Conservation (phyloP, 2,113 vertebrate genomes). For the Cettia cetti region DNA sequence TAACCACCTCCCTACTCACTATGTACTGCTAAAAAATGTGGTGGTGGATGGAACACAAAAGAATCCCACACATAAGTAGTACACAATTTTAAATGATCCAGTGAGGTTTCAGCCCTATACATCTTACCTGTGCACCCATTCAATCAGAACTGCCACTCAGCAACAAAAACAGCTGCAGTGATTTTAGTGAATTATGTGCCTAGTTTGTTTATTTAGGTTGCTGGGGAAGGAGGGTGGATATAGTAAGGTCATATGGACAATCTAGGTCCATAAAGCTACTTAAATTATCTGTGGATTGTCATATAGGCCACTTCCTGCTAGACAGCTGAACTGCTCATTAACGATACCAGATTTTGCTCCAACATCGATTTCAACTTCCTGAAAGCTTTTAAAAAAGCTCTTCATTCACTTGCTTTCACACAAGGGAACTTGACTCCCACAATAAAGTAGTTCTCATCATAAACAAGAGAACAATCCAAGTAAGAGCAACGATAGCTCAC, state of each 20-base stretch:
- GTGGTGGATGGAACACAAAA: rapidly evolving
- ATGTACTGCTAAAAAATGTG: background rate
- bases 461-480: background rate
- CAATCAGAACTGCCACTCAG: background rate
- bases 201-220: background rate
- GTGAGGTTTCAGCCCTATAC: background rate
- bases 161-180: background rate
- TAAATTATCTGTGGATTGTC: constrained; percentile 10
- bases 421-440: background rate
- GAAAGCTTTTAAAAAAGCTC: background rate
- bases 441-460: background rate
- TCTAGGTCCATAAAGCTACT: background rate
- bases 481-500: background rate
- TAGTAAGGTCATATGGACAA: background rate
- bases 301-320: background rate
- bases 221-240: background rate
- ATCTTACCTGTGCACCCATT: background rate
- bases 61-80: background rate
- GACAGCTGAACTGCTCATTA: constrained; percentile 34
- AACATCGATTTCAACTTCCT: background rate
- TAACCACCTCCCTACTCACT: background rate
- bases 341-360: background rate
- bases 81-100: background rate
- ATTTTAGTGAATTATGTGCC: background rate
- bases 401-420: background rate